Percentiles rank a stretch among this genome's conserved stretches.
Evolutionary conservation across 2,888 invertebrate species (phyloP).

Genomic region (Panopea generosa): DNA sequence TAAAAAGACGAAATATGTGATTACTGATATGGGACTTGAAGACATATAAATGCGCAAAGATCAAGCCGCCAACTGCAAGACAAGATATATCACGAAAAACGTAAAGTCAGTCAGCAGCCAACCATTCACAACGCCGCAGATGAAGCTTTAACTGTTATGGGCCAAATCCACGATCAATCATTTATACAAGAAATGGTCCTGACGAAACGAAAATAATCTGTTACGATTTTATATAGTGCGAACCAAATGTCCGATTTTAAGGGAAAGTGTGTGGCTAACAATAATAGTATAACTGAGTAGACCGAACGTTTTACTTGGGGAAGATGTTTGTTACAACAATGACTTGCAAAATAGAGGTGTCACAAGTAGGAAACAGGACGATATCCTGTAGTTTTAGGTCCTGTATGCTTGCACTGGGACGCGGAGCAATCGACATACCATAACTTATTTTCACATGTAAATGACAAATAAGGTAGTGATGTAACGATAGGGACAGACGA

Average conservation of each 20-base stretch:
- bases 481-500: not conserved
- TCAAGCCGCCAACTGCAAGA: not conserved
- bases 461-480: not conserved
- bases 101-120: not conserved
- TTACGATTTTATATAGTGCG: not conserved
- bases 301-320: conserved; percentile 15
- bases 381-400: conserved; percentile 14
- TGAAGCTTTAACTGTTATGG: not conserved
- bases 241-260: not conserved
- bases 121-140: not conserved
- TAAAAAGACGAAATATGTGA: not conserved
- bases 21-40: not conserved
- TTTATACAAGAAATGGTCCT: not conserved
- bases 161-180: not conserved
- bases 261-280: not conserved
- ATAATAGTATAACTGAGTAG: conserved; percentile 10
- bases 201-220: not conserved
- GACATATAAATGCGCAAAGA: not conserved
- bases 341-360: conserved; percentile 13
- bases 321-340: conserved; percentile 13
- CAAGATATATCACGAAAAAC: not conserved
- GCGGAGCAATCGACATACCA: conserved; percentile 7
- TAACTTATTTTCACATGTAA: not conserved
- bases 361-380: not conserved
- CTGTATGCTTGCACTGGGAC: conserved; percentile 8